Evolutionary conservation across 2,113 vertebrate species (phyloP), one percentile per base, ranked within the genome.

Genomic region (Boleophthalmus pectinirostris): DNA sequence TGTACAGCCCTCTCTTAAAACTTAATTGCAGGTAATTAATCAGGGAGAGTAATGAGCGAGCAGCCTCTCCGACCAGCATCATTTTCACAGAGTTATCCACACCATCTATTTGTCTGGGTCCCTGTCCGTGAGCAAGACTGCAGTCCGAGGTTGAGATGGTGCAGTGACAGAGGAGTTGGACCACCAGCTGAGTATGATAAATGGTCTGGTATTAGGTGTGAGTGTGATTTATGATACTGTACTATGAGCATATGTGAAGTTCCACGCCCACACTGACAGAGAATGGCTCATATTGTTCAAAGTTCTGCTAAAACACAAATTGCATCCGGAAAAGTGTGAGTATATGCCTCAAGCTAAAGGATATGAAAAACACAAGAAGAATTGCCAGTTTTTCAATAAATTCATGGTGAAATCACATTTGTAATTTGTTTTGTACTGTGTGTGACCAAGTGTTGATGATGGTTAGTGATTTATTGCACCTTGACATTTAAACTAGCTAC

Each of bases 151-250:
- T 67, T 80, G 79, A 84, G 73, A 77, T 75, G 80, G 74, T 81
- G 38, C 18, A 76, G 79, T 86, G 72, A 89, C 79, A 82, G 72
- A 70, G 76, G 56, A 63, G 77, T 79, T 80, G 81, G 81, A 70
- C 82, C 85, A 83, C 77, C 82, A 84, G 74, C 73, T 53, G 71
- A 49, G 72, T 74, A 77, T 92, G 89, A 93, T 93, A 72, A 92
- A 92, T 90, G 82, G 71, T 20, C 77, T 76, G 77, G 49, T 86
- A 90, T 90, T 89, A 82, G 79, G 89, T 89, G 90, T 91, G 90
- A 87, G 92, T 92, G 89, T 92, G 90, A 93, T 94, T 91, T 90
- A 93, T 92, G 85, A 75, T 78, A 49, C 81, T 90, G 90, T 89
- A 85, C 79, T 88, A 60, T 61, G 77, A 88, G 84, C 84, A 90